Evolutionary conservation across 2,113 vertebrate species (phyloP), one percentile per base, ranked within the genome.

Genomic region (Pungitius pungitius): DNA sequence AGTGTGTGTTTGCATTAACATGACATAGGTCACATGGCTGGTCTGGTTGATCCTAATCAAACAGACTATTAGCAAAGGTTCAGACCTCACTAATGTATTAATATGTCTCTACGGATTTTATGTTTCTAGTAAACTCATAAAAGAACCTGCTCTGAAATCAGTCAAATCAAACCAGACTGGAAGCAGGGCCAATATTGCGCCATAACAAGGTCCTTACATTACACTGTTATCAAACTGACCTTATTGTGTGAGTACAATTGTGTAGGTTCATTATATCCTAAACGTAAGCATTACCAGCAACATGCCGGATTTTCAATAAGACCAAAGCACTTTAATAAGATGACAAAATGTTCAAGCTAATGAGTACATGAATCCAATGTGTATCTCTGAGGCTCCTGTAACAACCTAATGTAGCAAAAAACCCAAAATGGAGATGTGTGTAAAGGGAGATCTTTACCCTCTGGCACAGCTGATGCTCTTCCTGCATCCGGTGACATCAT

Each of bases 11-110:
- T 24, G 22, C 51, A 24, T 24, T 12, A 51, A 22, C 45, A 8
- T 63, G 40, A 45, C 43, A 8, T 43, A 54, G 55, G 52, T 35
- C 45, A 75, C 18, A 58, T 42, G 20, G 27, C 37, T 58, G 45
- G 30, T 70, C 70, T 59, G 61, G 64, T 43, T 60, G 64, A 51
- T 60, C 65, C 40, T 57, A 55, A 73, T 84, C 64, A 74, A n/a
- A 20, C 24, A 56, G 49, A 43, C 74, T 55, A 56, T 75, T 72
- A 78, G 27, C 37, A 33, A 49, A 30, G 55, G 40, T 37, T 20
- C 49, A 45, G 17, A 24, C 17, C 56, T 68, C 67, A 71, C 33
- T 43, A 5, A 65, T 75, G 40, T 18, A 68, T 58, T 63, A 71
- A 45, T 59, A 26, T 35, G 24, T 66, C 64, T 47, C 18, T 55